phyloP scores from a whole-genome alignment of 1,140 invertebrate species.

The Cydia strobilella region DNA sequence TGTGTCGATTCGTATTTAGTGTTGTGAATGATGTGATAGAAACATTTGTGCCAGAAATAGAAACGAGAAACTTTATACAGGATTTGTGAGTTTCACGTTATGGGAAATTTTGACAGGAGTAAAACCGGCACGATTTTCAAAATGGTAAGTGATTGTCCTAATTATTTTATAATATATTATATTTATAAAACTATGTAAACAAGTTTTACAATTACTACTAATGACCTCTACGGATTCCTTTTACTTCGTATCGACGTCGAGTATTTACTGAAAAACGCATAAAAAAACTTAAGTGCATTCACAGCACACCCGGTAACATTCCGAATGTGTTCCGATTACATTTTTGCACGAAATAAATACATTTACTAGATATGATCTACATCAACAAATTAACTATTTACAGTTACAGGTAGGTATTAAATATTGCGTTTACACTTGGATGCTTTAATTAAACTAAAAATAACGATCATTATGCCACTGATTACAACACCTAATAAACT shows the following conservation, averaged over 20 bases:
- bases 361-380: conserved; percentile 1
- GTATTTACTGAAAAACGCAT: conserved; percentile 20
- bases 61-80: conserved; percentile 44
- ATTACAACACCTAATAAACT: too few species aligned
- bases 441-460: background rate
- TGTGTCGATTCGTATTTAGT: conserved; percentile 47
- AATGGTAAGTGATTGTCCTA: conserved; percentile 45
- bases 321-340: background rate
- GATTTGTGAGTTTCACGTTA: conserved; percentile 50
- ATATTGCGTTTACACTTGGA: background rate
- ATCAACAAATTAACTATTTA: background rate
- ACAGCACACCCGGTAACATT: background rate
- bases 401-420: too few species aligned
- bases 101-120: conserved; percentile 44
- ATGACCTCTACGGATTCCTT: conserved; percentile 18
- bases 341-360: conserved; percentile 5
- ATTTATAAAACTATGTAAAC: background rate
- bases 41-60: conserved; percentile 47
- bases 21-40: conserved; percentile 66
- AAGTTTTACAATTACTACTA: conserved; percentile 16
- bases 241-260: conserved; percentile 7
- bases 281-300: conserved; percentile 11
- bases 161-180: background rate
- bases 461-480: background rate
- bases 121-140: conserved; percentile 41